Conservation (phyloP, 2,888 invertebrate species). For the Sarcophaga rosellei region DNA sequence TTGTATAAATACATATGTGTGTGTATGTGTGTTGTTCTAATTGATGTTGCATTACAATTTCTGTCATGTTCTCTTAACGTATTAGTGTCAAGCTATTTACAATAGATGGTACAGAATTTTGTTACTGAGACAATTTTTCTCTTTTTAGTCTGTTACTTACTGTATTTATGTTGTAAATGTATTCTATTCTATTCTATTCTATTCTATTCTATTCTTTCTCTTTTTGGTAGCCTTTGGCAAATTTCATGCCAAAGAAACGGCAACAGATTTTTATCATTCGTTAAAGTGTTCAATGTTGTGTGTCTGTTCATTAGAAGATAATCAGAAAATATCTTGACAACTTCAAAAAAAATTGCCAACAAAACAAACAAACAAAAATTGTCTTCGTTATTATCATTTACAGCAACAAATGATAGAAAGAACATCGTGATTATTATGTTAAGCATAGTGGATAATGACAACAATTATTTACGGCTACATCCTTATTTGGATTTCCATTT, state of each 20-base stretch:
- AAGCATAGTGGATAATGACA: neutral
- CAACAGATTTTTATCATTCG: constrained; percentile 20
- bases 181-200: neutral
- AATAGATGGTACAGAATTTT: too few relatives aligned
- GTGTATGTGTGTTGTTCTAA: neutral
- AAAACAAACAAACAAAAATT: neutral
- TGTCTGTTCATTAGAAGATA: constrained; percentile 41
- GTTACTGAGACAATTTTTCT: too few relatives aligned
- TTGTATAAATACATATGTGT: neutral
- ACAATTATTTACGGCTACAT: constrained; percentile 16
- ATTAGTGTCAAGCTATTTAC: neutral
- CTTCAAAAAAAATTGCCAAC: neutral
- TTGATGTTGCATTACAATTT: neutral
- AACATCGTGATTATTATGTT: neutral
- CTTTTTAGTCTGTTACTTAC: too few relatives aligned
- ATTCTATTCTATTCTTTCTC: neutral
- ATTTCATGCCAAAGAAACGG: neutral
- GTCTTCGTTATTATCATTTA: neutral
- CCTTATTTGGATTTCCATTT: neutral
- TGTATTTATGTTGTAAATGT: too few relatives aligned
- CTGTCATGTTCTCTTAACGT: neutral
- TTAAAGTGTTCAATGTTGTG: constrained; percentile 33
- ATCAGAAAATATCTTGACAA: constrained; percentile 27
- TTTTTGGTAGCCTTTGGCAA: constrained; percentile 18
- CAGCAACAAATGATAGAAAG: neutral